These are phyloP conservation scores for Oryzias curvinotus DNA, from an alignment of 2,113 vertebrate species.

Conservation along the genomic window DNA sequence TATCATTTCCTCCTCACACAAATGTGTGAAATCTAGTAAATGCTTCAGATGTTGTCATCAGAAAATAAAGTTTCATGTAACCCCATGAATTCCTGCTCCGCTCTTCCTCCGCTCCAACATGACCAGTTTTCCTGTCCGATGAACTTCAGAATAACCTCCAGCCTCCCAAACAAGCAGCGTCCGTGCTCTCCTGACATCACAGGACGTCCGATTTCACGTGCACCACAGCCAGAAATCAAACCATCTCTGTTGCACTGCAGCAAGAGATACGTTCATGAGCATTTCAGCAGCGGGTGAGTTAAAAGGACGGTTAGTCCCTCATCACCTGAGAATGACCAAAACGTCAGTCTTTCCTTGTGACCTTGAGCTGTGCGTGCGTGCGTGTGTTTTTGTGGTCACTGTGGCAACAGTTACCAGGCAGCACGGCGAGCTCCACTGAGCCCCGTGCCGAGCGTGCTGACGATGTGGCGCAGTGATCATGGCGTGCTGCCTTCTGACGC, in stretches of 20 bases:
- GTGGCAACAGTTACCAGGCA: constrained; percentile 57
- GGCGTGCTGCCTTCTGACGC: constrained; percentile 1
- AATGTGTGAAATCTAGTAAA: too few relatives aligned
- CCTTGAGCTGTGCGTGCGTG: constrained; percentile 29
- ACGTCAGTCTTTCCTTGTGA: constrained; percentile 17
- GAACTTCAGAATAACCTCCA: not conserved
- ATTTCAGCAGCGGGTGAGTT: not conserved
- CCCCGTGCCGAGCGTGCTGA: constrained; percentile 17
- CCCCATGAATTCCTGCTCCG: too few relatives aligned
- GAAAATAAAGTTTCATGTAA: too few relatives aligned
- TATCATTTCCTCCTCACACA: too few relatives aligned
- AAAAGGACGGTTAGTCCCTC: constrained; percentile 13
- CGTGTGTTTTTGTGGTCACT: constrained; percentile 43
- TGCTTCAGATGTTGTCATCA: too few relatives aligned
- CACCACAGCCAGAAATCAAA: too few relatives aligned
- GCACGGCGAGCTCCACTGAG: constrained; percentile 32
- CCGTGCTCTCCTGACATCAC: not conserved
- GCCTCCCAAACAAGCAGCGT: not conserved
- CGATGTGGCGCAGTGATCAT: not conserved
- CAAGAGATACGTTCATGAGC: not conserved
- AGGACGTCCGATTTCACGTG: too few relatives aligned
- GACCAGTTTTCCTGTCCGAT: not conserved
- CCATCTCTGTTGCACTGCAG: not conserved
- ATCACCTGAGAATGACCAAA: constrained; percentile 13
- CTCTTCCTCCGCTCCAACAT: not conserved